Percentiles rank a stretch among this genome's conserved stretches.
These are phyloP conservation scores for Antitype chi DNA, from an alignment of 2,888 invertebrate species.

Conservation along the genomic window DNA sequence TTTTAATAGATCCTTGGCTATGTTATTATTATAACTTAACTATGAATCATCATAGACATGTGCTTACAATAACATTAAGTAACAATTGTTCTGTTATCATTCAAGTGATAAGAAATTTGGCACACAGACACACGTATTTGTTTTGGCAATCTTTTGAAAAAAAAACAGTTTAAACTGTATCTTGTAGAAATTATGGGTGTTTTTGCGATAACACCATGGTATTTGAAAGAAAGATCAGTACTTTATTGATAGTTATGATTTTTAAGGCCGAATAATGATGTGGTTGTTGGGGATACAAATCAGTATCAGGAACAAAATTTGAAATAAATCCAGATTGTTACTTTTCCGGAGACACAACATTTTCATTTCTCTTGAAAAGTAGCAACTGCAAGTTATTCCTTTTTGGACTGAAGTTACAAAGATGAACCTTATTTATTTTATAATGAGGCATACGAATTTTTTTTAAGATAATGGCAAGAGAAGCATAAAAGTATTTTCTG, in stretches of 20 bases:
- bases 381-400: no score
- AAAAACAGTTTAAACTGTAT: conserved; percentile 38
- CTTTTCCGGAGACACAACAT: neutral
- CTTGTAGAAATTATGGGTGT: conserved; percentile 19
- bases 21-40: conserved; percentile 12
- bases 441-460: neutral
- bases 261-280: conserved; percentile 8
- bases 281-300: neutral
- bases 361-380: neutral
- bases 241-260: neutral
- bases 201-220: conserved; percentile 1
- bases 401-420: neutral
- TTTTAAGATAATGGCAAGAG: neutral
- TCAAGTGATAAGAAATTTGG: conserved; percentile 38
- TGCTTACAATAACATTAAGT: conserved; percentile 45
- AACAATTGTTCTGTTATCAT: conserved; percentile 41
- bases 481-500: neutral
- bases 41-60: conserved; percentile 33
- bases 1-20: neutral
- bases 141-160: conserved; percentile 22
- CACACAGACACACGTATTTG: conserved; percentile 22
- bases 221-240: neutral
- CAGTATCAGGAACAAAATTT: neutral
- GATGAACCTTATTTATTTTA: neutral
- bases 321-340: neutral